Evolutionary conservation across 2,888 invertebrate genomes (phyloP).

Genomic region (Scaptomyza reducta): DNA sequence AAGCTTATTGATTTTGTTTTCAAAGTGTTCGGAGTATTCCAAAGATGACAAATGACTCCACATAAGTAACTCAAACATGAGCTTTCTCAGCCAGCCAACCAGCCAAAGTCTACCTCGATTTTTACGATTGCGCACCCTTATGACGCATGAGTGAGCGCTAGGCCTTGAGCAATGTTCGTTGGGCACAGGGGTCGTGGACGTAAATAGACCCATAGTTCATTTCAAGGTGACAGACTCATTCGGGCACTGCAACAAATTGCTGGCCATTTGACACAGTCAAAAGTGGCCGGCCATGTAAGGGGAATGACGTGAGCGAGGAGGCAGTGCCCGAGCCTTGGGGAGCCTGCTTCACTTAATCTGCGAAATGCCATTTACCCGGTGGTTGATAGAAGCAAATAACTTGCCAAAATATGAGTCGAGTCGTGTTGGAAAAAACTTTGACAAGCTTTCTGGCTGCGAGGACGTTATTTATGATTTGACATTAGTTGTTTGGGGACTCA

Average conservation of each 20-base stretch:
- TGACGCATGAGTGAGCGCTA: slow-evolving; percentile 44
- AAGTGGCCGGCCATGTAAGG: slow-evolving; percentile 24
- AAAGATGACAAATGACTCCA: slow-evolving; percentile 69
- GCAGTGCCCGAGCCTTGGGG: background rate
- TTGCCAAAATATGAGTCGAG: slow-evolving; percentile 38
- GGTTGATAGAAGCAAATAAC: slow-evolving; percentile 45
- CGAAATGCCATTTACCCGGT: slow-evolving; percentile 38
- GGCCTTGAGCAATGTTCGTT: background rate
- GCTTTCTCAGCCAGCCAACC: slow-evolving; percentile 15
- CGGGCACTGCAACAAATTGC: slow-evolving; percentile 72
- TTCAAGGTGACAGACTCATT: slow-evolving; percentile 74
- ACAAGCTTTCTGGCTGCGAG: slow-evolving; percentile 12
- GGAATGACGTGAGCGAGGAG: background rate
- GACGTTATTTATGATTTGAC: slow-evolving; percentile 37
- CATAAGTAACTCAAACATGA: slow-evolving; percentile 52
- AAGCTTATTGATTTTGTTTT: slow-evolving; percentile 59
- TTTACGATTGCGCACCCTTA: slow-evolving; percentile 48
- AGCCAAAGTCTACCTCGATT: slow-evolving; percentile 42
- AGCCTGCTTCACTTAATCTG: slow-evolving; percentile 52
- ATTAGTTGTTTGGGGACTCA: slow-evolving; percentile 78
- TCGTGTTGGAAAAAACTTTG: slow-evolving; percentile 18
- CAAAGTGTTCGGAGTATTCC: slow-evolving; percentile 19
- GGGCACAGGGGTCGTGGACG: slow-evolving; percentile 26
- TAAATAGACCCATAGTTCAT: slow-evolving; percentile 59
- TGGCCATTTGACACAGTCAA: slow-evolving; percentile 71